These are phyloP conservation scores for Todiramphus saurophagus DNA, from an alignment of 2,113 vertebrate species.

Conservation along the genomic window DNA sequence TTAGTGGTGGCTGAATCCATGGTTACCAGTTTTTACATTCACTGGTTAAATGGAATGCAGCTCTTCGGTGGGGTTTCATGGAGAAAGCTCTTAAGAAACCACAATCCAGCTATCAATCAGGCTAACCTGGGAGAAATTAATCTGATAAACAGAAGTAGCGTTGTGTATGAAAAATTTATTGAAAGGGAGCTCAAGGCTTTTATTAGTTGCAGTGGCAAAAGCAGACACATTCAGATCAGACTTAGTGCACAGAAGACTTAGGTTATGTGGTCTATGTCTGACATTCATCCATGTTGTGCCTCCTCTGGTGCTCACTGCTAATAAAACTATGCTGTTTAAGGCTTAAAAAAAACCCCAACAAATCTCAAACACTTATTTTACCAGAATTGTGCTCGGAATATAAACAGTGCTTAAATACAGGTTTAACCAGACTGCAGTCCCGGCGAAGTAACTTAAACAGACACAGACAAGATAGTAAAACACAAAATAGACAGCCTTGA, in stretches of 20 bases:
- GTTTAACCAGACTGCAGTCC: slow-evolving; percentile 72
- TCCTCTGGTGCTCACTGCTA: slow-evolving; percentile 51
- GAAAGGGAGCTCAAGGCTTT: slow-evolving; percentile 50
- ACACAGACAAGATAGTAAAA: slow-evolving; percentile 65
- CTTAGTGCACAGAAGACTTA: neutral
- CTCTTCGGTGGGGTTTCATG: slow-evolving; percentile 73
- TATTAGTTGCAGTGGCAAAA: slow-evolving; percentile 46
- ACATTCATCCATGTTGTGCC: slow-evolving; percentile 56
- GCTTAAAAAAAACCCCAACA: slow-evolving; percentile 2
- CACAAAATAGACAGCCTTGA: slow-evolving; percentile 62
- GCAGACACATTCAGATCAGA: slow-evolving; percentile 43
- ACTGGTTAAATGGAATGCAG: slow-evolving; percentile 83
- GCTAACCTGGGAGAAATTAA: slow-evolving; percentile 82
- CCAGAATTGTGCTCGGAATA: slow-evolving; percentile 57
- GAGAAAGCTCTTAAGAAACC: slow-evolving; percentile 77
- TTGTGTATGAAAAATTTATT: slow-evolving; percentile 74
- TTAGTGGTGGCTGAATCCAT: slow-evolving; percentile 81
- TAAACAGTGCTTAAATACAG: slow-evolving; percentile 57
- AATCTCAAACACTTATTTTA: slow-evolving; percentile 51
- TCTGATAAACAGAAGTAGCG: slow-evolving; percentile 71
- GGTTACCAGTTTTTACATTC: slow-evolving; percentile 83
- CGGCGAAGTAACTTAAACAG: slow-evolving; percentile 74
- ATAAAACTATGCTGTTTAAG: slow-evolving; percentile 57
- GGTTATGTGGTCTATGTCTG: slow-evolving; percentile 52
- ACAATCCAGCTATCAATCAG: slow-evolving; percentile 79